These are phyloP conservation scores for Cephalopachus bancanus DNA, from an alignment of 2,797 vertebrate genomes.

Conservation along the genomic window DNA sequence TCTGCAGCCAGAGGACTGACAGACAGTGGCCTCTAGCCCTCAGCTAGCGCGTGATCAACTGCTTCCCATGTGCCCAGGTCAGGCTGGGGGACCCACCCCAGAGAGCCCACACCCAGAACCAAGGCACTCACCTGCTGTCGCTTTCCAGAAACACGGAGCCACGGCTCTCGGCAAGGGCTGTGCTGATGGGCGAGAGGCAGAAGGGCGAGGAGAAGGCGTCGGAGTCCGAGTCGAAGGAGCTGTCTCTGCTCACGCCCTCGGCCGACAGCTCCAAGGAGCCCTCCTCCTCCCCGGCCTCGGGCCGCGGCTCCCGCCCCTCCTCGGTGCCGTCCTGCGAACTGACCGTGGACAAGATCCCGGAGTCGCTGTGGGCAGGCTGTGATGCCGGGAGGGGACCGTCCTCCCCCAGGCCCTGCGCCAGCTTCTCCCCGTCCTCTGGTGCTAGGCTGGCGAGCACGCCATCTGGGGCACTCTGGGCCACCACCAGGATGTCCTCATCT, in stretches of 20 bases:
- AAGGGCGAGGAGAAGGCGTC: slow-evolving; percentile 98
- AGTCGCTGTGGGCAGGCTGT: slow-evolving; percentile 79
- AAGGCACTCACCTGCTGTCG: slow-evolving; percentile 92
- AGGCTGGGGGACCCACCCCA: not conserved
- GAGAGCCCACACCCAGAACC: too few relatives aligned
- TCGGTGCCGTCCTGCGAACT: slow-evolving; percentile 82
- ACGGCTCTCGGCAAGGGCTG: slow-evolving; percentile 95
- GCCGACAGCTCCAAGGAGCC: slow-evolving; percentile 95
- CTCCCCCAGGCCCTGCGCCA: not conserved
- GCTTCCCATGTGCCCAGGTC: not conserved
- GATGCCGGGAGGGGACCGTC: not conserved
- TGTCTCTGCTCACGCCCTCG: slow-evolving; percentile 97
- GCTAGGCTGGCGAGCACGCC: slow-evolving; percentile 51
- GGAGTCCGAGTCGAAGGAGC: slow-evolving; percentile 97
- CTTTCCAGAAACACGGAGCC: slow-evolving; percentile 95
- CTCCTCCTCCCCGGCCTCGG: slow-evolving; percentile 92
- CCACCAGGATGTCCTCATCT: slow-evolving; percentile 80
- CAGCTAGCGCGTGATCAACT: not conserved
- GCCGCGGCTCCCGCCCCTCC: slow-evolving; percentile 85
- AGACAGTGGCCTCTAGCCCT: not conserved
- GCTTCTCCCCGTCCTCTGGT: slow-evolving; percentile 77
- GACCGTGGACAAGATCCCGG: slow-evolving; percentile 78
- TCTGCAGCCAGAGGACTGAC: too few relatives aligned
- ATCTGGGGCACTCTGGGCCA: slow-evolving; percentile 71
- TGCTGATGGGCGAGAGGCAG: slow-evolving; percentile 96